Evolutionary conservation across 2,888 invertebrate genomes (phyloP).

Genomic region (Drosophila neonasuta): DNA sequence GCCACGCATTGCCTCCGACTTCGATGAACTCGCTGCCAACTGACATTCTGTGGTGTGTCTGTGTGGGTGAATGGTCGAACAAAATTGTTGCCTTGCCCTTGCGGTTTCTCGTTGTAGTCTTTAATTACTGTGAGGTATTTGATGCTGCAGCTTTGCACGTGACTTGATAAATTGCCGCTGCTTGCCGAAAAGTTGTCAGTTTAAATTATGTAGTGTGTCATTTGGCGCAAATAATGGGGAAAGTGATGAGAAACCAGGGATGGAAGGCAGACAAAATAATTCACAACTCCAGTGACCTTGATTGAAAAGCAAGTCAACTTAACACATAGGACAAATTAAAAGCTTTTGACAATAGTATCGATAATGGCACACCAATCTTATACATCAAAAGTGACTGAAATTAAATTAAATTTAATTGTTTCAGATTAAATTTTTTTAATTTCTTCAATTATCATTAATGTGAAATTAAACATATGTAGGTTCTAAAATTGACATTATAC

Average conservation of each 20-base stretch:
- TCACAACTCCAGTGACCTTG: background rate
- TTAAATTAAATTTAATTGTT: too few relatives aligned
- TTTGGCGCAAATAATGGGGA: constrained; percentile 8
- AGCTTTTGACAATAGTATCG: background rate
- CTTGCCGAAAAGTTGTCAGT: constrained; percentile 2
- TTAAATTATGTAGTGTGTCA: background rate
- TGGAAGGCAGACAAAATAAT: background rate
- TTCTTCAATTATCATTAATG: too few relatives aligned
- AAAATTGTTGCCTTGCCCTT: constrained; percentile 25
- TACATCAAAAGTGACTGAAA: too few relatives aligned
- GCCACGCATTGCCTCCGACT: constrained; percentile 55
- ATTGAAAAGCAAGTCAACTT: background rate
- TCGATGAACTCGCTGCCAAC: constrained; percentile 17
- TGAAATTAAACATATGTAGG: too few relatives aligned
- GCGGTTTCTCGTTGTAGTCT: constrained; percentile 18
- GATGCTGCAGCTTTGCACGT: constrained; percentile 7
- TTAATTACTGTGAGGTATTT: constrained; percentile 39
- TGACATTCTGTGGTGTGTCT: background rate
- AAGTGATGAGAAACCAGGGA: background rate
- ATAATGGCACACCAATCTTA: too few relatives aligned
- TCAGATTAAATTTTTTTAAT: too few relatives aligned
- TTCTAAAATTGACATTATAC: too few relatives aligned
- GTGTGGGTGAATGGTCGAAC: constrained; percentile 21
- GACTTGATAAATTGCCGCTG: constrained; percentile 3
- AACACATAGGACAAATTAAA: background rate